Base-by-base conservation (phyloP, 2,888 invertebrate genomes). In the Prenolepis imparis region DNA sequence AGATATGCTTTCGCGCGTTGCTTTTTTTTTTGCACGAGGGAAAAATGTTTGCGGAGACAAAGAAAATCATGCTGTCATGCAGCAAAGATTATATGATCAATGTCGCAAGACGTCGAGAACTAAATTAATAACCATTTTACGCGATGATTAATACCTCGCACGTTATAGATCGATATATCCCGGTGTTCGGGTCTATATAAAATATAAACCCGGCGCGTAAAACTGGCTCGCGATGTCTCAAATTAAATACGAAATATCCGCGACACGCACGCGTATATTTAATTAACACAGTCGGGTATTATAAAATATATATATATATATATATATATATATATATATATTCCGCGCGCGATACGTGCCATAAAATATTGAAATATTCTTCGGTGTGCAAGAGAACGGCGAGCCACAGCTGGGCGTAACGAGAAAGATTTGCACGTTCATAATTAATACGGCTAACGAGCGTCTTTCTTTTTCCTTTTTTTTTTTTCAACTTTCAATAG, bases 401-500 rank as follows among this genome's bases (percentile, higher is more conserved):
- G 11, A 78, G 6, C 21, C 21, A 48, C 24, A 44, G 44, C 6
- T 32, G 18, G 12, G 28, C 59, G 21, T 70, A 80, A 78, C 68
- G 57, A 57, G 32, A 59, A 59, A 70, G 24, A 70, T 61, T 61
- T 80, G 78, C 70, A 48, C 59, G 48, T 59, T 80, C 59, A 59
- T 80, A 80, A 80, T 80, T 80, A 70, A 80, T 80, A 61, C 44
- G 32, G 18, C 44, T 44, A 68, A 70, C 44, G 70, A 59, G 44
- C 32, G 32, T 57, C 61, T 59, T 57, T 52, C 52, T 52, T 52
- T 52, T 52, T 52, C 6, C 6, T 8, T 6, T n/a, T n/a, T 52
- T 52, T 44, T 39, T 41, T 52, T 52, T n/a, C 8, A 52, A n/a
- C 2, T 77, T 59, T 32, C 12, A 36, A 21, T 18, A 18, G 59